Evolutionary conservation across 2,113 vertebrate genomes (phyloP), one percentile per base, ranked within the genome.

Genomic region (Gnathonemus echidnorhynchus): DNA sequence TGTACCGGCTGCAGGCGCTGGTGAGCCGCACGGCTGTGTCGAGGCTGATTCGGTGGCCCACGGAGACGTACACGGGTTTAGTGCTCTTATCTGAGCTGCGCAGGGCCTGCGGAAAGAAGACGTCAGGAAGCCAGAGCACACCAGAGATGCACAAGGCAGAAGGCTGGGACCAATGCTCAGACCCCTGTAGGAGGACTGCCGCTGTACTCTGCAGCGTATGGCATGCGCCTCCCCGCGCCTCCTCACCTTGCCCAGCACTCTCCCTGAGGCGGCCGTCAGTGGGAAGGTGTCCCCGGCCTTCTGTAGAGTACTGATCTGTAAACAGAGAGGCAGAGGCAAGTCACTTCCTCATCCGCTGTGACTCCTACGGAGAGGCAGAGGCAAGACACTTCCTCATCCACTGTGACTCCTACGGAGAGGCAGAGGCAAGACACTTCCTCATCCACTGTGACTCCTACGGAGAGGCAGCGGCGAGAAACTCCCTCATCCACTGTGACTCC

Each of bases 31-130:
- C 96, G 0, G 98, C 97, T 0, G 97, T 94, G 92, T 94, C 96
- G 94, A 99, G 95, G 84, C 96, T 96, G 90, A 97, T 96, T 88
- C 93, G 96, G 94, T 99, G 98, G 58, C 98, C 98, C 90, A 98
- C 96, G 0, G 98, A 99, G 53, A 99, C 53, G 0, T 98, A 99
- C 0, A 99, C 93, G 0, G 98, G 98, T 91, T 95, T 98, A 2
- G 92, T 95, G 95, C 98, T 98, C 52, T 49, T 94, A 90, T 91
- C 92, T 1, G 88, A 93, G 94, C 98, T 98, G n/a, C 94, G 95
- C 92, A 99, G 93, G 1, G 92, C 98, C 98, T 99, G 93, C 6
- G 42, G 50, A 27, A 0, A 9, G 0, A 1, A 8, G 35, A 10
- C 15, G 3, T 27, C 13, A 21, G 24, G 21, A 62, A 9, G 15